These are phyloP conservation scores for Uloborus diversus DNA, from an alignment of 1,140 invertebrate genomes.

Conservation along the genomic window DNA sequence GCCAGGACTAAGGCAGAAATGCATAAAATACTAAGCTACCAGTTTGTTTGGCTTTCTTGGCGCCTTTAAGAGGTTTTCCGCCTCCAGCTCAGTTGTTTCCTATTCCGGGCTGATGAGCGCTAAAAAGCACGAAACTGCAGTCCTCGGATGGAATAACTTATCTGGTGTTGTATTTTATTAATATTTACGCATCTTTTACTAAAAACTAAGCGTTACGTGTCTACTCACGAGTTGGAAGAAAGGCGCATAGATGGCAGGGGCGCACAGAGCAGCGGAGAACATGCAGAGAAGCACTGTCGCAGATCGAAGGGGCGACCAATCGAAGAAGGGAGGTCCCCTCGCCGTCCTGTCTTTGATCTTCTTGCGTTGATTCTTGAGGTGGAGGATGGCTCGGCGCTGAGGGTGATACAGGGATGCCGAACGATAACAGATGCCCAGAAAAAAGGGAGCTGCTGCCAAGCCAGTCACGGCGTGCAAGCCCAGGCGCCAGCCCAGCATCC, in stretches of 20 bases:
- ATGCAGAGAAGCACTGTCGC: slow-evolving; percentile 85
- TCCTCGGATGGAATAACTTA: too few species aligned
- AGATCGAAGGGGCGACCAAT: slow-evolving; percentile 83
- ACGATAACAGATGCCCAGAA: slow-evolving; percentile 86
- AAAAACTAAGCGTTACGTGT: too few species aligned
- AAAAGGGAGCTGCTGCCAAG: slow-evolving; percentile 83
- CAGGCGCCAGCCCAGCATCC: slow-evolving; percentile 78
- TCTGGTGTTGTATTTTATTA: too few species aligned
- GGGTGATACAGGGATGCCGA: slow-evolving; percentile 90
- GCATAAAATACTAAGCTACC: too few species aligned
- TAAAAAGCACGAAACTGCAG: too few species aligned
- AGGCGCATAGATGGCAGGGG: slow-evolving; percentile 86
- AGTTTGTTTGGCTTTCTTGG: too few species aligned
- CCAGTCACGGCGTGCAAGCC: slow-evolving; percentile 88
- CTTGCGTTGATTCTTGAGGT: slow-evolving; percentile 89
- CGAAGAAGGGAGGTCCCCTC: slow-evolving; percentile 83
- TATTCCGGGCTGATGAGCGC: too few species aligned
- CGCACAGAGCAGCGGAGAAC: slow-evolving; percentile 78
- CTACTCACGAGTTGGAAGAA: slow-evolving; percentile 82
- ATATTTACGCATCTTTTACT: too few species aligned
- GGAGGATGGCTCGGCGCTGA: slow-evolving; percentile 84
- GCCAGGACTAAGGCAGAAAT: too few species aligned
- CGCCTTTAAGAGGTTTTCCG: too few species aligned
- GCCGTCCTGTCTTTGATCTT: slow-evolving; percentile 72
- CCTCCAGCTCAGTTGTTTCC: too few species aligned